Percentiles rank a stretch among this genome's conserved stretches.
phyloP scores from a whole-genome alignment of 1,140 invertebrate species.

The Coptotermes formosanus region DNA sequence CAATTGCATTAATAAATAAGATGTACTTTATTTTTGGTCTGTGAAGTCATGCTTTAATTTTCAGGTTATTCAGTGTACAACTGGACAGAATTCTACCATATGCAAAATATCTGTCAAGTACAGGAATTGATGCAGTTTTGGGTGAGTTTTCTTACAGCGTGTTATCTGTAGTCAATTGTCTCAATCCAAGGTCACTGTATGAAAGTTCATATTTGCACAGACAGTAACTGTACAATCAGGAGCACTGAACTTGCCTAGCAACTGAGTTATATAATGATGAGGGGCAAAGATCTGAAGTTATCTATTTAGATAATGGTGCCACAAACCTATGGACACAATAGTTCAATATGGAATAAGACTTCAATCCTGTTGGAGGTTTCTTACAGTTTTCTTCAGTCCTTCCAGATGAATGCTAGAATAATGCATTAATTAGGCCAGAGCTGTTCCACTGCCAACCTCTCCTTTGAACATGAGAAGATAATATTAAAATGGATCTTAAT shows the following conservation, averaged over 20 bases:
- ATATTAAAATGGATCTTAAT: constrained; percentile 27
- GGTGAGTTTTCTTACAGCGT: neutral
- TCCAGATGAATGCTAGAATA: no score
- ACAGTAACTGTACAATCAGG: constrained; percentile 19
- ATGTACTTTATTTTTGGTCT: neutral
- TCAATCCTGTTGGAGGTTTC: no score
- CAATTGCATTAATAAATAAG: neutral
- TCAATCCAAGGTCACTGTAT: neutral
- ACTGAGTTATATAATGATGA: neutral
- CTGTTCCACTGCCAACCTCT: no score
- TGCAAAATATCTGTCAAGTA: constrained; percentile 22
- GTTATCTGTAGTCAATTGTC: neutral
- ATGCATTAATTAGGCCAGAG: no score
- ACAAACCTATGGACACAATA: no score
- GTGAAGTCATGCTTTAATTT: neutral
- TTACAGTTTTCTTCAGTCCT: no score
- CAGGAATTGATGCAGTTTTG: constrained; percentile 25
- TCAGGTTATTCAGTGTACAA: neutral
- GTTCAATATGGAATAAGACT: no score
- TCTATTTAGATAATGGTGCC: no score
- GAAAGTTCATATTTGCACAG: neutral
- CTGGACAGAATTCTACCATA: constrained; percentile 21
- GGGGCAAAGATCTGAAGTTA: neutral
- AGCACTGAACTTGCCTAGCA: neutral
- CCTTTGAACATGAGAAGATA: constrained; percentile 37